Percentiles rank a stretch among this genome's conserved stretches.
Evolutionary conservation across 2,797 vertebrate species (phyloP).

Genomic region (Microctenopoma steveboyesi): DNA sequence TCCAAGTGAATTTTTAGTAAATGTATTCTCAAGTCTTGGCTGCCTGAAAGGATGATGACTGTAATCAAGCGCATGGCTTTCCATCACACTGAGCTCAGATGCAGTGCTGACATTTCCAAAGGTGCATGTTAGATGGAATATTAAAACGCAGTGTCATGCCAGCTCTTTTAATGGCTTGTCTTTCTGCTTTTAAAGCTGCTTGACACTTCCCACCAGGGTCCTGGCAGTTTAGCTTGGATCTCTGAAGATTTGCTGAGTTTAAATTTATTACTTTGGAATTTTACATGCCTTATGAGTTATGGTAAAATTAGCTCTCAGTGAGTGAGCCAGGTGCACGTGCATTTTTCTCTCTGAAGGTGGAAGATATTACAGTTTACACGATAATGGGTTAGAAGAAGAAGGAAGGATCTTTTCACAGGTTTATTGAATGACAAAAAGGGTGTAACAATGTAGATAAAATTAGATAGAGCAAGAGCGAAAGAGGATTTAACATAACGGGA

Average conservation of each 20-base stretch:
- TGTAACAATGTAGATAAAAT: conserved; percentile 11
- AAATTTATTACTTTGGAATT: conserved; percentile 40
- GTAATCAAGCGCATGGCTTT: conserved; percentile 68
- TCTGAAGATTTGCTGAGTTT: conserved; percentile 53
- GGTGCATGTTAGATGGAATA: conserved; percentile 65
- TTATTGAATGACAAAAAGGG: conserved; percentile 6
- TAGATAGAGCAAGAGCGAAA: neutral
- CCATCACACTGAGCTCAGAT: conserved; percentile 58
- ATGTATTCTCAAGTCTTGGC: conserved; percentile 45
- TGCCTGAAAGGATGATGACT: conserved; percentile 68
- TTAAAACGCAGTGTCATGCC: conserved; percentile 68
- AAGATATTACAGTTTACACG: conserved; percentile 5
- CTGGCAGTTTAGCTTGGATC: conserved; percentile 47
- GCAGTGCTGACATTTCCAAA: conserved; percentile 71
- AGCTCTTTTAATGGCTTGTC: conserved; percentile 70
- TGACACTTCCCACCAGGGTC: conserved; percentile 66
- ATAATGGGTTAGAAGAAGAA: conserved; percentile 11
- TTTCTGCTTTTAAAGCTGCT: conserved; percentile 68
- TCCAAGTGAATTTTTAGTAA: conserved; percentile 42
- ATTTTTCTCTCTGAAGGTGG: conserved; percentile 14
- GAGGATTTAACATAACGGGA: neutral
- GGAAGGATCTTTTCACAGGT: conserved; percentile 4
- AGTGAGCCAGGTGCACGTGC: neutral
- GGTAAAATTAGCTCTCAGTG: conserved; percentile 20
- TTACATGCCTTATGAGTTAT: conserved; percentile 4